These are phyloP conservation scores for Lasioglossum morio DNA, from an alignment of 2,888 invertebrate species.

Conservation along the genomic window DNA sequence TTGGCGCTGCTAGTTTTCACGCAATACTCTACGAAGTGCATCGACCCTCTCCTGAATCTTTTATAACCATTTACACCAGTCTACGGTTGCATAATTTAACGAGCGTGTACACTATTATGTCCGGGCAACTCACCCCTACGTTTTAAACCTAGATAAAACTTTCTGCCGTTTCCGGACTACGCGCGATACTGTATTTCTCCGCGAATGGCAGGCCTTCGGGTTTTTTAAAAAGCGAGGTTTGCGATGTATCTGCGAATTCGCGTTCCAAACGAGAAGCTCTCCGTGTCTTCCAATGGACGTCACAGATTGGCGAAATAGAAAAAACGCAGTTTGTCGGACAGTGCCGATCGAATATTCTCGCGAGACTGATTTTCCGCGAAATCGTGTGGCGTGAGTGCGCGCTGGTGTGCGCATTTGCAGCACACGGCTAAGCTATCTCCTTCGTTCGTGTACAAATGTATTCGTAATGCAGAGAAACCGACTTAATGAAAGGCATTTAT, in stretches of 20 bases:
- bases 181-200: not conserved
- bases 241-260: not conserved
- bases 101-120: not conserved
- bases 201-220: not conserved
- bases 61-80: not conserved
- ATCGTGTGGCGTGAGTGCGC: not conserved
- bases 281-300: not conserved
- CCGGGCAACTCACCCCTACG: not conserved
- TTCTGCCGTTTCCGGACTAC: not conserved
- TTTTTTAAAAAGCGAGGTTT: not conserved
- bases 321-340: not conserved
- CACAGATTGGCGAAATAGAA: not conserved
- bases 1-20: too few species aligned
- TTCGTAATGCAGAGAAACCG: conserved; percentile 21
- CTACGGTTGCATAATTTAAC: not conserved
- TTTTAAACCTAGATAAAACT: not conserved
- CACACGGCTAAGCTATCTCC: not conserved
- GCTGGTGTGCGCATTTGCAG: not conserved
- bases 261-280: not conserved
- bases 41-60: not conserved
- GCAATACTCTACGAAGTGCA: not conserved
- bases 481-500: conserved; percentile 58
- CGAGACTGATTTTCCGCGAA: not conserved
- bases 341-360: not conserved
- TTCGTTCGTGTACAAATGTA: conserved; percentile 32